Base-by-base conservation (phyloP, 2,113 vertebrate genomes). In the Amphiprion percula region DNA sequence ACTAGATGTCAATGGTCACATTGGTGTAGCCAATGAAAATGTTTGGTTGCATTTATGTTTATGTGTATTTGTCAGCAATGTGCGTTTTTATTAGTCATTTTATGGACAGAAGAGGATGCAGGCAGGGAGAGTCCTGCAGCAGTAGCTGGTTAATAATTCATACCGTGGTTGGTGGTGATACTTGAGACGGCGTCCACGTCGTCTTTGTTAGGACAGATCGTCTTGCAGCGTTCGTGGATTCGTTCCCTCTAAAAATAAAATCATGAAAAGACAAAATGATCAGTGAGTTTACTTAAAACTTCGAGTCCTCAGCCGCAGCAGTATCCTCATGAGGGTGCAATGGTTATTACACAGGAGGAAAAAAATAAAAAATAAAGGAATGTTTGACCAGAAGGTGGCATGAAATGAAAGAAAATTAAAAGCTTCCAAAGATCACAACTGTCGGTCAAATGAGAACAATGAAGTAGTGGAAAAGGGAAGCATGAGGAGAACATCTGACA, bases 151-250 rank as follows among this genome's bases (percentile, higher is more conserved):
- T 10, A 68, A 83, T 86, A 68, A 87, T 82, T 76, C 19, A 41
- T 87, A 95, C 98, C 98, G 15, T 97, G 95, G 85, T 93, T 96
- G 83, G 95, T 93, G 88, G 90, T 84, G 96, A 93, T 56, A 77
- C 82, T 93, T 84, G 91, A 95, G 63, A 96, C 89, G 17, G 95
- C 90, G 52, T 97, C 95, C 49, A 96, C 96, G 28, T 95, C 94
- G 75, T 97, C 97, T 94, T 98, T 99, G 88, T 93, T 90, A 72
- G 96, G 95, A 93, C 95, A 99, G 93, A 97, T 94, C 65, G 82
- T 95, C 94, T 96, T 99, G 93, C 96, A 97, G 74, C 94, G 96
- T 74, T 98, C 97, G 56, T 98, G 97, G 94, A 96, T 95, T 88
- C 95, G 96, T 90, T 99, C 97, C 92, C 96, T 96, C 98, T 99